phyloP scores from a whole-genome alignment of 2,797 vertebrate species.

The Phylloscopus collybita region DNA sequence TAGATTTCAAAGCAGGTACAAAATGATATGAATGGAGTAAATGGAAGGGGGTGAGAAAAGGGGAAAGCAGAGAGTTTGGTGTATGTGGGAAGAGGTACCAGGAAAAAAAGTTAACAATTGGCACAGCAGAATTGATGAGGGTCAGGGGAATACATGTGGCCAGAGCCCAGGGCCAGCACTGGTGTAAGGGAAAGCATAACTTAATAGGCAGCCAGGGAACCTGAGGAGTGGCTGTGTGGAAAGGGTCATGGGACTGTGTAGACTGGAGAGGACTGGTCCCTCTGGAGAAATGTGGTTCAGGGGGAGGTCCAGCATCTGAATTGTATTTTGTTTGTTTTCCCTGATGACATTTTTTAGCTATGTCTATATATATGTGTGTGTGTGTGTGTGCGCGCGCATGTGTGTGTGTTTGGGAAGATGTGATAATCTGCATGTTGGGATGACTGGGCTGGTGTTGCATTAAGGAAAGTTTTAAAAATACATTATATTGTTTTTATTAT shows the following conservation, averaged over 20 bases:
- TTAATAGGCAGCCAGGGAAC: not conserved
- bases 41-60: not conserved
- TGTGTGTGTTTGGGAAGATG: not conserved
- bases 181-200: not conserved
- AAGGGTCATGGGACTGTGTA: not conserved
- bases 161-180: not conserved
- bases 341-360: not conserved
- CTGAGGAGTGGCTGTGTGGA: not conserved
- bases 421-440: conserved; percentile 35
- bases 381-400: not conserved
- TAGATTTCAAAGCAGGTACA: not conserved
- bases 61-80: not conserved
- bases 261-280: not conserved
- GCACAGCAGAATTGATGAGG: not conserved
- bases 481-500: conserved; percentile 77
- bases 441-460: conserved; percentile 69
- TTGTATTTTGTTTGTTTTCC: not conserved
- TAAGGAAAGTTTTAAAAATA: conserved; percentile 79
- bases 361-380: not conserved
- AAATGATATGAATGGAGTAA: not conserved
- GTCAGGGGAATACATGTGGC: accelerated
- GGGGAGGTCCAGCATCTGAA: not conserved
- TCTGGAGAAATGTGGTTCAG: not conserved
- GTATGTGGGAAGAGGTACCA: not conserved
- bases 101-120: not conserved